phyloP scores from a whole-genome alignment of 2,113 vertebrate species.

The Planiliza haematocheilus region DNA sequence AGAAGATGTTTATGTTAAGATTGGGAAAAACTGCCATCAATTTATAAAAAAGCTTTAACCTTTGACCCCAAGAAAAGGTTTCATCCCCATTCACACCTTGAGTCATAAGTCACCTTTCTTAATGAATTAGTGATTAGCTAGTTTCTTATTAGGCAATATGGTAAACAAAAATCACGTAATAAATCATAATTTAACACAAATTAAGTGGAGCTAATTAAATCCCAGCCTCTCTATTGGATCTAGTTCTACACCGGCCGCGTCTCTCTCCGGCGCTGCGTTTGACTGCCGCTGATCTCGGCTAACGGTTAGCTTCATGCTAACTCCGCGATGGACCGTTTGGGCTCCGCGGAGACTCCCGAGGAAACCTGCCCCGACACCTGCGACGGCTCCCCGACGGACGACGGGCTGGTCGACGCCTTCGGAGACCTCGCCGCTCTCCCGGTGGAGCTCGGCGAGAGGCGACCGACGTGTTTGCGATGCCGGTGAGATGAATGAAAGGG shows the following conservation, averaged over 20 bases:
- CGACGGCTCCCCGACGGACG: conserved; percentile 47
- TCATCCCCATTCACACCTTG: too few species aligned
- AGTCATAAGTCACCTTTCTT: too few species aligned
- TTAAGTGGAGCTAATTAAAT: too few species aligned
- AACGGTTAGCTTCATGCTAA: conserved; percentile 45
- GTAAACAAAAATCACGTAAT: too few species aligned
- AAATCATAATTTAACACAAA: too few species aligned
- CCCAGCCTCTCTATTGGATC: background rate
- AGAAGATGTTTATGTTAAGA: too few species aligned
- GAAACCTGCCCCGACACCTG: background rate
- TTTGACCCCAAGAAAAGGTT: too few species aligned
- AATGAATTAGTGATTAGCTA: too few species aligned
- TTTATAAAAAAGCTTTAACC: too few species aligned
- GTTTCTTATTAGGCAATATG: too few species aligned
- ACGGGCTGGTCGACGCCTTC: conserved; percentile 72
- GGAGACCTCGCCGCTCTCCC: conserved; percentile 87
- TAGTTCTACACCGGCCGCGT: conserved; percentile 16
- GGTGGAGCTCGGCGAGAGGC: conserved; percentile 85
- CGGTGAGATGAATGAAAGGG: conserved; percentile 80
- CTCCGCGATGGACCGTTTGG: conserved; percentile 57
- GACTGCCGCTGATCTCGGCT: background rate
- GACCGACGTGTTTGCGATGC: conserved; percentile 90
- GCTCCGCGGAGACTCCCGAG: conserved; percentile 7
- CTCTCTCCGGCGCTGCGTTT: conserved; percentile 16
- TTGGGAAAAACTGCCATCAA: too few species aligned